phyloP scores from a whole-genome alignment of 2,888 invertebrate species.

The Lepidochitona cinerea region DNA sequence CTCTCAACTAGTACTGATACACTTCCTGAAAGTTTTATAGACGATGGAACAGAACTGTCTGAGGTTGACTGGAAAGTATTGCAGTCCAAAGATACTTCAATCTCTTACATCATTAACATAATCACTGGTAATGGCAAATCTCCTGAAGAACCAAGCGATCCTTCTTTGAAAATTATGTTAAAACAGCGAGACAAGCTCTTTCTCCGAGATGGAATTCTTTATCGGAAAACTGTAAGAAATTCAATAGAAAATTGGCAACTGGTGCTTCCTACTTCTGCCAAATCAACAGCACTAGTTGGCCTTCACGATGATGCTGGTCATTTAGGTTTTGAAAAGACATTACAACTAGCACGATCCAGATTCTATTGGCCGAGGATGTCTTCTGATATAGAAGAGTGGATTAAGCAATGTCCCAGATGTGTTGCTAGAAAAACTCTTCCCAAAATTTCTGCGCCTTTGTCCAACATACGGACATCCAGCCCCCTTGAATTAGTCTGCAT shows the following conservation, averaged over 20 bases:
- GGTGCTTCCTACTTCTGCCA: not conserved
- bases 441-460: not conserved
- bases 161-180: not conserved
- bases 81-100: not conserved
- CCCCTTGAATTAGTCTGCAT: not conserved
- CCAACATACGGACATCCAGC: not conserved
- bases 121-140: not conserved
- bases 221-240: not conserved
- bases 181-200: not conserved
- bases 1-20: not conserved
- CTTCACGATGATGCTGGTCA: not conserved
- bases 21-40: not conserved
- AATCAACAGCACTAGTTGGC: not conserved
- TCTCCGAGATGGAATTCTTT: not conserved
- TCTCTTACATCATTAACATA: not conserved
- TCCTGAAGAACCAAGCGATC: not conserved
- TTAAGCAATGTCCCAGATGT: not conserved
- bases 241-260: not conserved
- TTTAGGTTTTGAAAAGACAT: not conserved
- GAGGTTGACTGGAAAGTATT: not conserved
- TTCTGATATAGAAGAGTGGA: not conserved
- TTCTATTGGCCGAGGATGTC: constrained; percentile 8
- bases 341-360: not conserved
- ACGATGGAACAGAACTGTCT: not conserved
- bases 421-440: not conserved